Conservation (phyloP, 1,140 invertebrate genomes). For the Eueides isabella region DNA sequence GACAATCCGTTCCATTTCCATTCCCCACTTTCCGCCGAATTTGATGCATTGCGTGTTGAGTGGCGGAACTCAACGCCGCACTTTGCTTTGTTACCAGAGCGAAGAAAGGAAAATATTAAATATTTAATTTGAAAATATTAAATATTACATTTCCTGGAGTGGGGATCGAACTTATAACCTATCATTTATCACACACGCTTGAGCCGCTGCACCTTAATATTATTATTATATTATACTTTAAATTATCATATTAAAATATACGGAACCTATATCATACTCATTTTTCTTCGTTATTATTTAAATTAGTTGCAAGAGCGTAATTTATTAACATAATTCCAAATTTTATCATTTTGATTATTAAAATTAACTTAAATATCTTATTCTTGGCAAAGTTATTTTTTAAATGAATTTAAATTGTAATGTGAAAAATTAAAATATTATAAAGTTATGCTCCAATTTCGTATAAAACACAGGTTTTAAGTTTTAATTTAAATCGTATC, state of each 20-base stretch:
- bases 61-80: no score
- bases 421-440: conserved; percentile 28
- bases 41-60: no score
- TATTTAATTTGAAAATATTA: no score
- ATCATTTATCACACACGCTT: no score
- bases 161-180: no score
- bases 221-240: not conserved
- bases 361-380: conserved; percentile 25
- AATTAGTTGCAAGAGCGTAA: not conserved
- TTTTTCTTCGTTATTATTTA: conserved; percentile 2
- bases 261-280: not conserved
- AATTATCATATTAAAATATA: not conserved
- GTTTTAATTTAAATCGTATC: conserved; percentile 33
- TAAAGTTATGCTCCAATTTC: conserved; percentile 25
- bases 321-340: conserved; percentile 21
- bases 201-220: no score
- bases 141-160: no score
- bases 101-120: no score
- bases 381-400: conserved; percentile 9
- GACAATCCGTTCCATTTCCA: no score
- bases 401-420: conserved; percentile 21
- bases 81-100: no score
- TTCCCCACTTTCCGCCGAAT: no score
- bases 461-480: conserved; percentile 16
- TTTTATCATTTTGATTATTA: conserved; percentile 14